Evolutionary conservation across 2,888 invertebrate genomes (phyloP), one percentile per base, ranked within the genome.

Genomic region (Xestobium rufovillosum): DNA sequence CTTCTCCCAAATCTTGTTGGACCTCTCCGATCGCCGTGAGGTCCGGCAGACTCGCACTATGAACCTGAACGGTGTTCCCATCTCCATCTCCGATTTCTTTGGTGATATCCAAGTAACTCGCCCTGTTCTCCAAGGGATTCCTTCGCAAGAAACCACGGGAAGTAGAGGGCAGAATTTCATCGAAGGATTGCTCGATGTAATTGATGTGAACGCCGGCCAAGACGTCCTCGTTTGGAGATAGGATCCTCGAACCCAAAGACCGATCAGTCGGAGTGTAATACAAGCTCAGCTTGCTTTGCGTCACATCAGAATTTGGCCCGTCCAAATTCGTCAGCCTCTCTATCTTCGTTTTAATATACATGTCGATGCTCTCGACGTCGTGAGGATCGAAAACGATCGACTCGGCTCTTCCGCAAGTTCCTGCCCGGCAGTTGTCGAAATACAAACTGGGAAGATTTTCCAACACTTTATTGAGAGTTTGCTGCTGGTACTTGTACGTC

Each of bases 401-500:
- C 59, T 88, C 88, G 47, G 83, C 80, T 16, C 76, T 70, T 3
- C 78, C 83, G 65, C 82, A 86, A 10, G 80, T 82, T 3, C 86
- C 85, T 48, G 84, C 86, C 23, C 90, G 81, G 60, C 95, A 95
- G 67, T 91, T 92, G 63, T 94, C 94, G 60, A 94, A 81, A 67
- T 92, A 90, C 35, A 89, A 70, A 56, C 81, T 87, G 26, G 90
- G 90, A 53, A 95, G 71, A 63, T 91, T 92, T 65, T 95, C 95
- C 38, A 95, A 68, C 3, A 95, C 85, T 63, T 94, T 94, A 69
- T 91, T 89, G 34, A 95, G 69, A 8, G 92, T 89, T 66, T 91
- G 90, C 63, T 95, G 95, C 65, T 95, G 94, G 60, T 91, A 87
- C 66, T 94, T 94, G 73, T 90, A 94, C 6, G 91, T 89, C 63